Conservation (phyloP, 2,888 invertebrate species). For the Acleris emargana region DNA sequence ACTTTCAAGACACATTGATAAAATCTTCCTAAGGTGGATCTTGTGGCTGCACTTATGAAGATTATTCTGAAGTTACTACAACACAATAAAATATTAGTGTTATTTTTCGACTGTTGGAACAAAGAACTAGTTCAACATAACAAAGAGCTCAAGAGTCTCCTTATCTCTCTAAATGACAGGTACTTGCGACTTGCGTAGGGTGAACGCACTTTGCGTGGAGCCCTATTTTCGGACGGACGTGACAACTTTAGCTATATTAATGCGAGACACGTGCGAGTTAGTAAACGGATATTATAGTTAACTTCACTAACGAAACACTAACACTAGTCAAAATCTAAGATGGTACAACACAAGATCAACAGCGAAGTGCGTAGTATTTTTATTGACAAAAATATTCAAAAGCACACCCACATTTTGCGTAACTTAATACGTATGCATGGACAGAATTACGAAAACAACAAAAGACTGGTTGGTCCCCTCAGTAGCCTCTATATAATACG, state of each 20-base stretch:
- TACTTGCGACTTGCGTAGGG: slow-evolving; percentile 12
- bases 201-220: slow-evolving; percentile 34
- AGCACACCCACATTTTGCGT: too few species aligned
- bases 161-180: slow-evolving; percentile 19
- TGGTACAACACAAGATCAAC: too few species aligned
- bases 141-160: slow-evolving; percentile 8
- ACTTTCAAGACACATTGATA: too few species aligned
- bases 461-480: too few species aligned
- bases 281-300: background rate
- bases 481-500: background rate
- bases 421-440: background rate
- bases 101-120: background rate
- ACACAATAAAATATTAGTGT: background rate
- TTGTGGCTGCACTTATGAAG: too few species aligned
- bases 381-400: too few species aligned
- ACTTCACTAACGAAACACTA: too few species aligned
- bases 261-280: slow-evolving; percentile 16
- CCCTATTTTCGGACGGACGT: slow-evolving; percentile 34
- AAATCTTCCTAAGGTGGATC: too few species aligned
- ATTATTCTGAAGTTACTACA: too few species aligned
- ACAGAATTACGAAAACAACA: background rate
- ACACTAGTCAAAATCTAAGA: too few species aligned
- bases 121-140: background rate
- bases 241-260: slow-evolving; percentile 29
- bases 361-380: too few species aligned